phyloP scores from a whole-genome alignment of 2,888 invertebrate species.

The Rhopalosiphum nymphaeae region DNA sequence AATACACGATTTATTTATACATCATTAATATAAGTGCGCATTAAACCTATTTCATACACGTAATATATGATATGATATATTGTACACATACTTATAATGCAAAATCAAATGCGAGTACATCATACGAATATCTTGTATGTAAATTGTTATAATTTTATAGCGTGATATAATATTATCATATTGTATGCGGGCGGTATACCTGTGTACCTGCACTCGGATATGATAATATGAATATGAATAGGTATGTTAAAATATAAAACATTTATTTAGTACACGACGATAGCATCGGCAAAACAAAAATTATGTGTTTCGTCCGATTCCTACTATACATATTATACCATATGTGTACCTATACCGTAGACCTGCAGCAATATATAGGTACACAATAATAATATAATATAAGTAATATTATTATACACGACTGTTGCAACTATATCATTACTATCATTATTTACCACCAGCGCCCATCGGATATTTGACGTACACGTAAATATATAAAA shows the following conservation, averaged over 20 bases:
- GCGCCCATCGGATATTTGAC: neutral
- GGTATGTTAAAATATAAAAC: neutral
- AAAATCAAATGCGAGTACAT: neutral
- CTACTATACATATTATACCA: neutral
- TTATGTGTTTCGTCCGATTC: neutral
- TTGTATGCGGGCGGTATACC: neutral
- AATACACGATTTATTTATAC: neutral
- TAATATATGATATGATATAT: neutral
- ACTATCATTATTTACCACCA: neutral
- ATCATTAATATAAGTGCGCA: neutral
- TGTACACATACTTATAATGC: neutral
- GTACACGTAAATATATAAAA: neutral
- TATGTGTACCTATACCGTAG: neutral
- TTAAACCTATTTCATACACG: neutral
- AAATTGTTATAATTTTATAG: neutral
- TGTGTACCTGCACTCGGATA: neutral
- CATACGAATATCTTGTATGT: neutral
- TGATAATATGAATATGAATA: neutral
- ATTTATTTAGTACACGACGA: neutral
- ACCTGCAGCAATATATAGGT: neutral
- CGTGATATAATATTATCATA: neutral
- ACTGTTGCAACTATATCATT: neutral
- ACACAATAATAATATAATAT: neutral
- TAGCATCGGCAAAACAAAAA: neutral
- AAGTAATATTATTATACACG: neutral